These are phyloP conservation scores for Phylloscopus whistleri DNA, from an alignment of 2,113 vertebrate species.

Conservation along the genomic window DNA sequence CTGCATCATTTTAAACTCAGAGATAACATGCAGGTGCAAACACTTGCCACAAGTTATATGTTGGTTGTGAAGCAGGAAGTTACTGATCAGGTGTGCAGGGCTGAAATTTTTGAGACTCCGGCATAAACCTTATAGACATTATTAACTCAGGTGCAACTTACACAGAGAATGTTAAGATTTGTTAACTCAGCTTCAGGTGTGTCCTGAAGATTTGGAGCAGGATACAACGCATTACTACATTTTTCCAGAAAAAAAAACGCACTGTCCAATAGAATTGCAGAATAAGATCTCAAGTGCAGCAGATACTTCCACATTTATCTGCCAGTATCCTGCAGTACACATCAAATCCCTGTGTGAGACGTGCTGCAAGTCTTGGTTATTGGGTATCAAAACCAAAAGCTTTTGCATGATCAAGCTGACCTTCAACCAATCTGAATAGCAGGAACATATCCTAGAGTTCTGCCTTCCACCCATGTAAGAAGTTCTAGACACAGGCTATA, in stretches of 20 bases:
- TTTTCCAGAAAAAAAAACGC: not conserved
- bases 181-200: not conserved
- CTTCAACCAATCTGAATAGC: not conserved
- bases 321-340: not conserved
- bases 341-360: not conserved
- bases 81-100: not conserved
- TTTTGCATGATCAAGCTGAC: not conserved
- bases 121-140: not conserved
- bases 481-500: accelerated
- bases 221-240: not conserved
- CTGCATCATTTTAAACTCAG: not conserved
- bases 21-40: not conserved
- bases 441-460: not conserved
- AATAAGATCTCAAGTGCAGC: not conserved
- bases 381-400: not conserved
- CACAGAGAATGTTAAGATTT: not conserved
- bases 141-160: not conserved
- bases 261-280: not conserved
- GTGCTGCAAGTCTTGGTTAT: not conserved
- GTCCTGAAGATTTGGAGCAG: not conserved
- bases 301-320: not conserved
- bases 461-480: not conserved
- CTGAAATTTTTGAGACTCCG: not conserved
- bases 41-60: not conserved
- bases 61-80: not conserved